Conservation (phyloP, 2,888 invertebrate genomes). For the Labia minor region DNA sequence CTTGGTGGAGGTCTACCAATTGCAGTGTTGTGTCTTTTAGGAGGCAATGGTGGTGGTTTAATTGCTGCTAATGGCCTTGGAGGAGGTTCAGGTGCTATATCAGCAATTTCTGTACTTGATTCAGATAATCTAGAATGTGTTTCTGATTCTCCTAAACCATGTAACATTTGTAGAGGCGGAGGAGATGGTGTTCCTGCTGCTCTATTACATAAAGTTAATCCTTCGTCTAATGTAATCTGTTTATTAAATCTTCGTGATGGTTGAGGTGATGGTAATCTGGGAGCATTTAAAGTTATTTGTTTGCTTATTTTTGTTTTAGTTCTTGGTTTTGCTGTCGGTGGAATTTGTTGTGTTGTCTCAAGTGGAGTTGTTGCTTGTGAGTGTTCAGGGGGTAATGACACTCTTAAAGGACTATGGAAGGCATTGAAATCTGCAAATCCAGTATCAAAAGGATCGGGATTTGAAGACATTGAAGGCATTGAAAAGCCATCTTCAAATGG, state of each 20-base stretch:
- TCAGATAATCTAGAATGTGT: conserved; percentile 30
- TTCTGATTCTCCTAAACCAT: conserved; percentile 26
- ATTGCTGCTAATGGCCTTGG: conserved; percentile 55
- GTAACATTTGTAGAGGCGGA: conserved; percentile 19
- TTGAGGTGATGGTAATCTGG: conserved; percentile 37
- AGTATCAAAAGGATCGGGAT: conserved; percentile 51
- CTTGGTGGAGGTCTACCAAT: conserved; percentile 51
- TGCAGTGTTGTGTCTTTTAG: conserved; percentile 53
- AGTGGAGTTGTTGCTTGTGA: conserved; percentile 36
- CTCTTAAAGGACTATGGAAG: conserved; percentile 53
- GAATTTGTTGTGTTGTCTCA: conserved; percentile 29
- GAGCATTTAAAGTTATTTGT: conserved; percentile 26
- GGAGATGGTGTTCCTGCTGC: conserved; percentile 23
- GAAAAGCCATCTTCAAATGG: conserved; percentile 48
- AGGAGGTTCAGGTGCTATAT: conserved; percentile 51
- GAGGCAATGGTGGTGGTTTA: conserved; percentile 62
- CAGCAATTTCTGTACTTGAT: conserved; percentile 34
- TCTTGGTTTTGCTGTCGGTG: conserved; percentile 21
- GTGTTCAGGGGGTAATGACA: conserved; percentile 53
- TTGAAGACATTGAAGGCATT: conserved; percentile 24
- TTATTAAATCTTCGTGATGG: conserved; percentile 31
- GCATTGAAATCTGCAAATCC: conserved; percentile 34
- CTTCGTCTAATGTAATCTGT: conserved; percentile 29
- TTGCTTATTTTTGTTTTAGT: conserved; percentile 22
- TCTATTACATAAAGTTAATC: conserved; percentile 26